Conservation (phyloP, 2,888 invertebrate genomes). For the Rhyacophila evoluta region DNA sequence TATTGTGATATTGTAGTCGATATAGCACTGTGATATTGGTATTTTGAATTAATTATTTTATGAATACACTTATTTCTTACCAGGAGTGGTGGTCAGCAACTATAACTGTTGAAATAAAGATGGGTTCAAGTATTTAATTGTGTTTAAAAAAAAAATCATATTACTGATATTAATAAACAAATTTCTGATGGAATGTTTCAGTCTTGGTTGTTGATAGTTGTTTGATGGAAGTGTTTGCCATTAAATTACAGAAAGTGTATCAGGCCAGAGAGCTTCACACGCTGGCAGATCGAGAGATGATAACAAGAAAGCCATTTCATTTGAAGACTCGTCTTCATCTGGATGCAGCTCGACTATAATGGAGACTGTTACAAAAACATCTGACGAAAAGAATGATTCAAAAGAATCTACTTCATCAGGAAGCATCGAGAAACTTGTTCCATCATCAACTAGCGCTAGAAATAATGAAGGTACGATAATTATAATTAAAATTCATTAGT, state of each 20-base stretch:
- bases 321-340: conserved; percentile 42
- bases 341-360: conserved; percentile 45
- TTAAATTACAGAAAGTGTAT: conserved; percentile 44
- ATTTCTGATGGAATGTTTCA: too few species aligned
- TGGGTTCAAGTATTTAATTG: too few species aligned
- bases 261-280: conserved; percentile 64
- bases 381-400: conserved; percentile 62
- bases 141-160: too few species aligned
- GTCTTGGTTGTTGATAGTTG: too few species aligned
- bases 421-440: conserved; percentile 62
- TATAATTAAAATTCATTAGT: too few species aligned
- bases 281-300: conserved; percentile 62
- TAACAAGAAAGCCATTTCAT: conserved; percentile 47
- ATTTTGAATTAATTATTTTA: too few species aligned
- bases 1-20: too few species aligned
- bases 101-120: too few species aligned
- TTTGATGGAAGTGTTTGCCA: not conserved
- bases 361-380: conserved; percentile 47
- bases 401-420: conserved; percentile 59
- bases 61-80: too few species aligned
- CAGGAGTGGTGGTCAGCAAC: too few species aligned
- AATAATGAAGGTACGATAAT: conserved; percentile 35
- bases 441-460: conserved; percentile 58
- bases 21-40: too few species aligned
- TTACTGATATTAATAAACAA: too few species aligned